These are phyloP conservation scores for Nezara viridula DNA, from an alignment of 2,888 invertebrate genomes.

Conservation along the genomic window DNA sequence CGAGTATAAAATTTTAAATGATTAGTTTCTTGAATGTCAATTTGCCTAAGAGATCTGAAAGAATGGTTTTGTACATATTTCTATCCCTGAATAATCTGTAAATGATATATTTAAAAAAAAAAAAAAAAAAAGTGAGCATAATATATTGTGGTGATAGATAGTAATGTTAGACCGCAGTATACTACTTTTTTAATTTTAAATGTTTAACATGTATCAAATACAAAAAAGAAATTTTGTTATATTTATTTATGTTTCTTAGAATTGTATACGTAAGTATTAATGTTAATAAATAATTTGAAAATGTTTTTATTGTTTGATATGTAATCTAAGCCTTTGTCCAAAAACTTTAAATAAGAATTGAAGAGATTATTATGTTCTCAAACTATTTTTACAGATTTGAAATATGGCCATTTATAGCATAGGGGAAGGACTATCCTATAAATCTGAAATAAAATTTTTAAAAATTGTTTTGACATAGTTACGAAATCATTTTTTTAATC, in stretches of 20 bases:
- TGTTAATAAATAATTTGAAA: slow-evolving; percentile 49
- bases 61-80: slow-evolving; percentile 32
- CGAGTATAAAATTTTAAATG: neutral
- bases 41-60: slow-evolving; percentile 43
- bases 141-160: slow-evolving; percentile 26
- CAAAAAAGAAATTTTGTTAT: slow-evolving; percentile 44
- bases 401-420: neutral
- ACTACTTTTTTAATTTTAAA: slow-evolving; percentile 39
- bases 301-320: slow-evolving; percentile 65
- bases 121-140: neutral
- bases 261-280: slow-evolving; percentile 51
- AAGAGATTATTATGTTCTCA: neutral
- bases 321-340: neutral
- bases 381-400: neutral
- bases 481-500: too few species aligned
- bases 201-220: slow-evolving; percentile 36
- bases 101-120: slow-evolving; percentile 6
- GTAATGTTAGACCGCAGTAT: slow-evolving; percentile 36
- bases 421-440: neutral
- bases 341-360: neutral
- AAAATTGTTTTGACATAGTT: too few species aligned
- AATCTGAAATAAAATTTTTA: too few species aligned
- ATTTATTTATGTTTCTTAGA: slow-evolving; percentile 51
- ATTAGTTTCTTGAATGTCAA: slow-evolving; percentile 31
- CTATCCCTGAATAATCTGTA: slow-evolving; percentile 30